Conservation (phyloP, 1,140 invertebrate species). For the Antheraea mylitta region DNA sequence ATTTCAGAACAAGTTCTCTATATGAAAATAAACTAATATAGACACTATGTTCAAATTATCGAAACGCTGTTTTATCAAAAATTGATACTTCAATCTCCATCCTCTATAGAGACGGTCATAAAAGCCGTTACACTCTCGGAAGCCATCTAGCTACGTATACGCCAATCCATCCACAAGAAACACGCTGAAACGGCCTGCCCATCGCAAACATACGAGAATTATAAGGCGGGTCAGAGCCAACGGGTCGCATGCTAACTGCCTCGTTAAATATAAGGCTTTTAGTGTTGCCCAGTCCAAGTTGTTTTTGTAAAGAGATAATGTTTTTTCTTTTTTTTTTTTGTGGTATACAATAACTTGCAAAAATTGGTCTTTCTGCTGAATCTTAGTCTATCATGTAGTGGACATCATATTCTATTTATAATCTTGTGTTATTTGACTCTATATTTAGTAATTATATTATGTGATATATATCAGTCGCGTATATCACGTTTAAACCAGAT, state of each 20-base stretch:
- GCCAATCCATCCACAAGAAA: neutral
- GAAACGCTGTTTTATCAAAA: neutral
- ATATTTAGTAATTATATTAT: too few species aligned
- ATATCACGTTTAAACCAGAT: too few species aligned
- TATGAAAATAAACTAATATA: neutral
- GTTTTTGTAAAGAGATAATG: too few species aligned
- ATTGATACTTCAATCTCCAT: neutral
- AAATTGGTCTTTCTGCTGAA: too few species aligned
- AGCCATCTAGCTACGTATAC: neutral
- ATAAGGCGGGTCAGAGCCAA: neutral
- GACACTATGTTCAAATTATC: neutral
- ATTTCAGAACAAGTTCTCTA: too few species aligned
- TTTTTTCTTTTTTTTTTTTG: neutral
- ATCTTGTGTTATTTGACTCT: too few species aligned
- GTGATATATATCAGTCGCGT: too few species aligned
- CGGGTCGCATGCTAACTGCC: slow-evolving; percentile 10
- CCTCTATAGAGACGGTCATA: neutral
- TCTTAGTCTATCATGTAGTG: too few species aligned
- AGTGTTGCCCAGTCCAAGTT: neutral
- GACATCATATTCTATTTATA: too few species aligned
- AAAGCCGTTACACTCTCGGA: neutral
- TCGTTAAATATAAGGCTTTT: neutral
- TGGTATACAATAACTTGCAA: too few species aligned
- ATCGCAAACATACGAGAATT: slow-evolving; percentile 4
- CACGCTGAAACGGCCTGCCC: neutral